A percentile compares a stretch with the other conserved stretches of the same genome.
phyloP scores from a whole-genome alignment of 2,113 vertebrate genomes.

The Eptesicus fuscus region DNA sequence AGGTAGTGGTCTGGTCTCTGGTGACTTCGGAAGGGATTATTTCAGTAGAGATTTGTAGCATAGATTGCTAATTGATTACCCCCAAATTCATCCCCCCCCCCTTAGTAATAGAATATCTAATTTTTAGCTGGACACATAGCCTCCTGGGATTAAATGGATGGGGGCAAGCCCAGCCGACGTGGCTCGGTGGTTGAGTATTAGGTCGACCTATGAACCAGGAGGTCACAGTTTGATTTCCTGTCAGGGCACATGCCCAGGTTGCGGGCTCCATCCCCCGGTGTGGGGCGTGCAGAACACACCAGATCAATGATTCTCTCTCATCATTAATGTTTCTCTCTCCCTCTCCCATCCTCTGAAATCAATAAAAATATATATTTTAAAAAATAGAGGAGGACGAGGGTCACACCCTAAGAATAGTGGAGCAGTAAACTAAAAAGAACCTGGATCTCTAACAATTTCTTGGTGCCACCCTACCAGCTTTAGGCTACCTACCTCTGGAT shows the following conservation, averaged over 20 bases:
- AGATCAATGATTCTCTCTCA: no score
- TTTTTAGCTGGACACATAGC: background rate
- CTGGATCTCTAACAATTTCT: background rate
- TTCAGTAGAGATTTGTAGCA: constrained; percentile 9
- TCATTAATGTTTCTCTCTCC: no score
- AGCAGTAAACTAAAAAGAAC: constrained; percentile 13
- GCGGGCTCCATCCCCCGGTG: no score
- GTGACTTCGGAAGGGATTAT: background rate
- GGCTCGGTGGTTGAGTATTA: no score
- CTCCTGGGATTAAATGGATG: background rate
- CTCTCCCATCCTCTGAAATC: no score
- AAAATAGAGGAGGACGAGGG: background rate
- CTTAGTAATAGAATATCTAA: background rate
- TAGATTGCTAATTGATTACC: background rate
- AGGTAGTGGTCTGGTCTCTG: background rate
- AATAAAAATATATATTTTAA: no score
- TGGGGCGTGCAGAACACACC: no score
- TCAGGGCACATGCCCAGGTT: no score
- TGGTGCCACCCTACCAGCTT: background rate
- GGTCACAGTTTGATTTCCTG: no score
- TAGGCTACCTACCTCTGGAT: background rate
- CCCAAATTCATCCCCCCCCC: background rate
- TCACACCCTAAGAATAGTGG: background rate
- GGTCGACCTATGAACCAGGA: no score
- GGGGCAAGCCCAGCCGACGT: background rate